Evolutionary conservation across 2,888 invertebrate genomes (phyloP).

Genomic region (Harpalus rufipes): DNA sequence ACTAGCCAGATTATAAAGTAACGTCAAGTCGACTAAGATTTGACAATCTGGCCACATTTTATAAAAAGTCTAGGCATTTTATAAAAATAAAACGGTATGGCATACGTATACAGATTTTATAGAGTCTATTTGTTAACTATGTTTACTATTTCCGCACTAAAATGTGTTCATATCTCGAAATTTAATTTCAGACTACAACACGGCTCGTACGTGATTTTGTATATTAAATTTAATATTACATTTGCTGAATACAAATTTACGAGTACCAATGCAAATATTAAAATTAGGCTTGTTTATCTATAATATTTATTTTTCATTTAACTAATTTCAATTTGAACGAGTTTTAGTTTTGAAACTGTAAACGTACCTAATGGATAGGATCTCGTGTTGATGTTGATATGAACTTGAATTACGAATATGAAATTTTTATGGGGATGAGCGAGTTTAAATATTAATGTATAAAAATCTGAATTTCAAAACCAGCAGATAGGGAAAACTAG

Average conservation of each 20-base stretch:
- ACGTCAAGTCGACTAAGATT: too few relatives aligned
- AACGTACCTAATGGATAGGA: background rate
- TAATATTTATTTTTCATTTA: background rate
- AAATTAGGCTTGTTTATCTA: background rate
- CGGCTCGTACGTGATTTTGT: background rate
- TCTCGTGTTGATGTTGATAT: background rate
- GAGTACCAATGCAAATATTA: background rate
- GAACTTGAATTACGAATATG: background rate
- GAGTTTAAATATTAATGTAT: background rate
- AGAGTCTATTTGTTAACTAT: too few relatives aligned
- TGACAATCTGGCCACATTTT: too few relatives aligned
- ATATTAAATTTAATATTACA: background rate
- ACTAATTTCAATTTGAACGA: background rate
- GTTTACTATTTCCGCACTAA: background rate
- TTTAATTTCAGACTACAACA: background rate
- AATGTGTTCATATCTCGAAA: background rate
- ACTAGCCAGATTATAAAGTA: too few relatives aligned
- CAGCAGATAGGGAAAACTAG: background rate
- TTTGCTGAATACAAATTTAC: background rate
- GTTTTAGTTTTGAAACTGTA: background rate
- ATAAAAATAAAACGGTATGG: too few relatives aligned
- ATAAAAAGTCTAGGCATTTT: too few relatives aligned
- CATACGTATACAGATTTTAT: too few relatives aligned
- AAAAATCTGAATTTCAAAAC: background rate
- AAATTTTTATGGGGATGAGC: background rate